A percentile compares a stretch with the other conserved stretches of the same genome.
Evolutionary conservation across 2,113 vertebrate genomes (phyloP).

Genomic region (Acanthisitta chloris): DNA sequence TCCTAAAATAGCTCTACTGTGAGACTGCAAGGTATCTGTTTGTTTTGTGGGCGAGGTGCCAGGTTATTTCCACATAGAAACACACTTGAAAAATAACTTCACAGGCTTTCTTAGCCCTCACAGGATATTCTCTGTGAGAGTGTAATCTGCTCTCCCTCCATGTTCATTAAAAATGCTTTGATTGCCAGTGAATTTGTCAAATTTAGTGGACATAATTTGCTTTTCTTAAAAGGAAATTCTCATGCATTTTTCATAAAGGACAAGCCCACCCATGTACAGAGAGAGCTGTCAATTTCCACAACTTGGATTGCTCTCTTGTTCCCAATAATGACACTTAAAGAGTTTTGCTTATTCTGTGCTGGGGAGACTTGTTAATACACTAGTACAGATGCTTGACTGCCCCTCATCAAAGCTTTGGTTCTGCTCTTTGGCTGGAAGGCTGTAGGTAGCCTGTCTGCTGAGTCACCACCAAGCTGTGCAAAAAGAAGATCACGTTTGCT

Average conservation of each 20-base stretch:
- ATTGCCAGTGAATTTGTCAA: neutral
- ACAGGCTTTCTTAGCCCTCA: neutral
- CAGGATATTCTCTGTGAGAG: neutral
- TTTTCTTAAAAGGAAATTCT: neutral
- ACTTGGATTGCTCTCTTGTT: neutral
- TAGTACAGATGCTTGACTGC: neutral
- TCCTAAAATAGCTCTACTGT: conserved; percentile 10
- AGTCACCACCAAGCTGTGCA: neutral
- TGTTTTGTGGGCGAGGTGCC: neutral
- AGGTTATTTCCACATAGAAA: neutral
- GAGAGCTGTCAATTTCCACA: neutral
- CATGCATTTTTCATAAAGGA: rapidly evolving
- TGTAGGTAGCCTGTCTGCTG: neutral
- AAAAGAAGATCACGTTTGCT: neutral
- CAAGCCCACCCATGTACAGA: neutral
- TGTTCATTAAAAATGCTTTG: neutral
- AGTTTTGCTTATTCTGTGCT: neutral
- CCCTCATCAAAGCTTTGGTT: neutral
- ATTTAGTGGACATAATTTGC: neutral
- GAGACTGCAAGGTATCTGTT: conserved; percentile 7
- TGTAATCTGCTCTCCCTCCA: neutral
- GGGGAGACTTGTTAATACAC: neutral
- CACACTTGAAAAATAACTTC: neutral
- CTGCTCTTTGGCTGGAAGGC: neutral
- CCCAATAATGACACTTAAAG: rapidly evolving